These are phyloP conservation scores for Rhizomys pruinosus DNA, from an alignment of 2,113 vertebrate species.

Conservation along the genomic window DNA sequence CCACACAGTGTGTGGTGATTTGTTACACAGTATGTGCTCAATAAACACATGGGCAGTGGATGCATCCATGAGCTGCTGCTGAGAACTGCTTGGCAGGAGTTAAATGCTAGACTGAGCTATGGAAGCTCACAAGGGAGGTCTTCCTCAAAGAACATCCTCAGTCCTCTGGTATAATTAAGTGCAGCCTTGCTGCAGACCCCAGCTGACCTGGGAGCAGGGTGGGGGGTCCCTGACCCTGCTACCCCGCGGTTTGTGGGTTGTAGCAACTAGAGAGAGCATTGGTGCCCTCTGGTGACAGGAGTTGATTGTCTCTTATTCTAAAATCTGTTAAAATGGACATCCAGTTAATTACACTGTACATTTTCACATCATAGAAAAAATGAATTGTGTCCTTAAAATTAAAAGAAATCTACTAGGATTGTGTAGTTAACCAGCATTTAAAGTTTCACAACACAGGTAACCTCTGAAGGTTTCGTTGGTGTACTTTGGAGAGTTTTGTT, in stretches of 20 bases:
- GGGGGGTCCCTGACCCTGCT: neutral
- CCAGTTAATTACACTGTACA: neutral
- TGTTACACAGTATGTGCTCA: neutral
- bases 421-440: neutral
- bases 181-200: neutral
- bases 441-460: neutral
- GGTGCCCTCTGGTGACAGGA: constrained; percentile 85
- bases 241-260: neutral
- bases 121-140: neutral
- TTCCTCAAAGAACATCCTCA: neutral
- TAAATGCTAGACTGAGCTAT: too few relatives aligned
- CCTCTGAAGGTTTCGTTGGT: neutral
- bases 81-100: neutral
- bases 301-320: constrained; percentile 53
- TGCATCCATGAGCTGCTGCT: neutral
- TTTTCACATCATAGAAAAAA: constrained; percentile 27
- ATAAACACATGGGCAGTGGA: neutral
- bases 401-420: constrained; percentile 18
- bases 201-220: neutral
- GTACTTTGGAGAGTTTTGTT: neutral
- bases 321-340: neutral
- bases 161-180: neutral
- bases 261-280: constrained; percentile 81
- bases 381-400: constrained; percentile 4
- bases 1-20: neutral